These are phyloP conservation scores for Ormia ochracea DNA, from an alignment of 2,888 invertebrate species.

Conservation along the genomic window DNA sequence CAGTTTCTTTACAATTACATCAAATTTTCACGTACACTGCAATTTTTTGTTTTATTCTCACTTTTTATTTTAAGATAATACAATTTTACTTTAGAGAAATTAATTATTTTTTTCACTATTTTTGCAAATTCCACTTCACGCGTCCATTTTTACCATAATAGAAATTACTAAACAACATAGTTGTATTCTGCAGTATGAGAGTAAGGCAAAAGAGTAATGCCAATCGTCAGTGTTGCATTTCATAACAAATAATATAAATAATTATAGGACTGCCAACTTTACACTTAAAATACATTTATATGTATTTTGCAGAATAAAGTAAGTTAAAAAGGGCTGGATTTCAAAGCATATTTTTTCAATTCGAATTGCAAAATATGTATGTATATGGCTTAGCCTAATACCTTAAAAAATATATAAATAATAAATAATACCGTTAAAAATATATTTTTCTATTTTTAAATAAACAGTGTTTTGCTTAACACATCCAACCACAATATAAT, in stretches of 20 bases:
- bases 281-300: too few relatives aligned
- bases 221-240: neutral
- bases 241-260: neutral
- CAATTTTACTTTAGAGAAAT: constrained; percentile 26
- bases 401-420: too few relatives aligned
- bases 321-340: too few relatives aligned
- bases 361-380: too few relatives aligned
- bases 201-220: constrained; percentile 20
- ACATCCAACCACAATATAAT: too few relatives aligned
- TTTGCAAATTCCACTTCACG: constrained; percentile 60
- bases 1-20: neutral
- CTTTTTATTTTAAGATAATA: constrained; percentile 31
- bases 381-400: too few relatives aligned
- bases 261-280: neutral
- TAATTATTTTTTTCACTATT: constrained; percentile 43
- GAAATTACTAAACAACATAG: constrained; percentile 50
- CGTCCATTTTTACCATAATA: constrained; percentile 59
- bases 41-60: neutral
- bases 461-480: too few relatives aligned
- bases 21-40: neutral
- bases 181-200: constrained; percentile 20
- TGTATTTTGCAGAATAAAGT: too few relatives aligned
- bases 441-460: too few relatives aligned
- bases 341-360: too few relatives aligned
- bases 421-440: too few relatives aligned